These are phyloP conservation scores for Epinotia demarniana DNA, from an alignment of 2,888 invertebrate species.

Conservation along the genomic window DNA sequence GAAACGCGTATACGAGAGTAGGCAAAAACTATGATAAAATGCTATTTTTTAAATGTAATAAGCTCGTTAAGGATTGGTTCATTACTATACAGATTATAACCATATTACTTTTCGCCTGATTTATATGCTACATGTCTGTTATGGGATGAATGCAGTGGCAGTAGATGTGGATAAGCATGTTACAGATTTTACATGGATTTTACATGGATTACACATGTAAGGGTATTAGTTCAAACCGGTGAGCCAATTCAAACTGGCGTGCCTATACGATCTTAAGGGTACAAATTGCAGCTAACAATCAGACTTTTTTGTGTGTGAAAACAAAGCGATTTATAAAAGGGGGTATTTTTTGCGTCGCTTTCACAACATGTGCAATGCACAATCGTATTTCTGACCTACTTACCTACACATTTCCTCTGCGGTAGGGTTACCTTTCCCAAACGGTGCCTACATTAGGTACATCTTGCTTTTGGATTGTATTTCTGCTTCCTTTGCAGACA, in stretches of 20 bases:
- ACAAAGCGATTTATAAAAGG: slow-evolving; percentile 78
- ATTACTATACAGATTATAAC: slow-evolving; percentile 1
- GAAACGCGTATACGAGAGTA: slow-evolving; percentile 67
- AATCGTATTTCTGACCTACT: slow-evolving; percentile 80
- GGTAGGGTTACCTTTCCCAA: slow-evolving; percentile 67
- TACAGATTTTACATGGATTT: neutral
- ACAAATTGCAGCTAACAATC: slow-evolving; percentile 84
- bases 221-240: neutral
- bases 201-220: too few relatives aligned
- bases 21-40: slow-evolving; percentile 75
- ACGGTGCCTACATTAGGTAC: slow-evolving; percentile 66
- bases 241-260: slow-evolving; percentile 57
- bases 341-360: slow-evolving; percentile 79
- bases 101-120: neutral
- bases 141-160: neutral
- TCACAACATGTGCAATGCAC: slow-evolving; percentile 83
- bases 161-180: neutral
- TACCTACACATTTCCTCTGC: slow-evolving; percentile 82
- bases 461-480: slow-evolving; percentile 63
- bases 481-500: slow-evolving; percentile 34
- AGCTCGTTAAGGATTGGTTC: slow-evolving; percentile 53
- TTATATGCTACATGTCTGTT: slow-evolving; percentile 1
- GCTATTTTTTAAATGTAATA: slow-evolving; percentile 61
- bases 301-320: slow-evolving; percentile 70
- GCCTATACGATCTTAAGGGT: slow-evolving; percentile 60